Evolutionary conservation across 2,797 vertebrate species (phyloP).

Genomic region (Onychomys torridus): DNA sequence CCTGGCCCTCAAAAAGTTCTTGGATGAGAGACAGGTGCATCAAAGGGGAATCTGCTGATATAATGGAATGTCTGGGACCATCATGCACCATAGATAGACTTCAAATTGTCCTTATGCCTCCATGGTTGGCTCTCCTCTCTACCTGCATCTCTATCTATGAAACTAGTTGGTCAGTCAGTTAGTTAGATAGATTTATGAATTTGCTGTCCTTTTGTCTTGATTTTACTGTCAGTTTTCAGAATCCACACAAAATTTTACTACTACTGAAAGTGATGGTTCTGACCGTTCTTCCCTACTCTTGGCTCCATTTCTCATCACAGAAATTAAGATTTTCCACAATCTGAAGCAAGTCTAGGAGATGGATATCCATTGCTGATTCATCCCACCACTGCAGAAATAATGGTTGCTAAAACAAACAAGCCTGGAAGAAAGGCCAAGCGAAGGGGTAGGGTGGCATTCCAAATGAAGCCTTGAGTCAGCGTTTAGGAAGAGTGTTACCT

Average conservation of each 20-base stretch:
- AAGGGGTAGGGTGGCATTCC: slow-evolving; percentile 9
- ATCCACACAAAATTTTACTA: not conserved
- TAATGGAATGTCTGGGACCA: not conserved
- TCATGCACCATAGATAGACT: not conserved
- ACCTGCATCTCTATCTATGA: not conserved
- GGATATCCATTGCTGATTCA: not conserved
- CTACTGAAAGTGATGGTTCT: not conserved
- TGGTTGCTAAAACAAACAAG: not conserved
- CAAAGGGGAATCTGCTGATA: not conserved
- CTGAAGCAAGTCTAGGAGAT: slow-evolving; percentile 36
- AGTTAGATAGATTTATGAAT: not conserved
- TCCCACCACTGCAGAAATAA: not conserved
- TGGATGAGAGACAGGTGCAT: slow-evolving; percentile 1
- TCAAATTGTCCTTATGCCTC: not conserved
- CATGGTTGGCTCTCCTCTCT: slow-evolving; percentile 34
- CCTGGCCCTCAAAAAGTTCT: not conserved
- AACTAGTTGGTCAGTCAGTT: not conserved
- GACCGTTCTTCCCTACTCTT: not conserved
- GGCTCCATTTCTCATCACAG: not conserved
- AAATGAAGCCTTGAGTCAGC: not conserved
- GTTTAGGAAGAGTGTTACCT: not conserved
- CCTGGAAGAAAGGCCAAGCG: slow-evolving; percentile 7
- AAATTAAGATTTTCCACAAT: slow-evolving; percentile 16
- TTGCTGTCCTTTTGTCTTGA: slow-evolving; percentile 3
- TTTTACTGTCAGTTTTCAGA: not conserved